Evolutionary conservation across 2,888 invertebrate species (phyloP).

Genomic region (Macrosoma leucophasiata): DNA sequence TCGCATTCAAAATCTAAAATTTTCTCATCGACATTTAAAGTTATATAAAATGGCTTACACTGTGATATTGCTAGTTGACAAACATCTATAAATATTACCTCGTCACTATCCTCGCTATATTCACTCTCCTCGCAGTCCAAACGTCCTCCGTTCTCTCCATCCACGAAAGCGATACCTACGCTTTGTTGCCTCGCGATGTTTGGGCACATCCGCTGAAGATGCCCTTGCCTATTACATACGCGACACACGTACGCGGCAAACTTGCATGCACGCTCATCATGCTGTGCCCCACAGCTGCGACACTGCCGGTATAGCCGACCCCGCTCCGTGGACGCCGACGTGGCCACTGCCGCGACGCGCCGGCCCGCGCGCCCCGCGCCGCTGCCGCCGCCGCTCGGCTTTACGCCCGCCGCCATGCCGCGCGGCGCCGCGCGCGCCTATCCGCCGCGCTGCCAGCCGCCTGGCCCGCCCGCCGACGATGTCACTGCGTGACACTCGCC

Average conservation of each 20-base stretch:
- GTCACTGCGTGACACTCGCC: too few relatives aligned
- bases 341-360: background rate
- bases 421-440: too few relatives aligned
- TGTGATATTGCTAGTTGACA: background rate
- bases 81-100: slow-evolving; percentile 1
- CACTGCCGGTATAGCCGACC: background rate
- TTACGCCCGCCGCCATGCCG: too few relatives aligned
- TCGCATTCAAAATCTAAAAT: slow-evolving; percentile 14
- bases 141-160: too few relatives aligned
- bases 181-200: background rate
- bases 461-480: too few relatives aligned
- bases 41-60: slow-evolving; percentile 1
- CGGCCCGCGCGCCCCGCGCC: background rate
- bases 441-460: too few relatives aligned
- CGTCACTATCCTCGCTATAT: slow-evolving; percentile 3
- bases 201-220: slow-evolving; percentile 2
- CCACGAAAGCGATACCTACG: background rate
- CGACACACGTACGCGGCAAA: slow-evolving; percentile 6
- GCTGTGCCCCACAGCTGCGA: background rate
- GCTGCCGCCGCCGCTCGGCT: too few relatives aligned
- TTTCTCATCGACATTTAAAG: background rate
- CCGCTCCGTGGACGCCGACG: background rate
- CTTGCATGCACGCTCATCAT: background rate
- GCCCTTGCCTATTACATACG: slow-evolving; percentile 1
- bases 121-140: too few relatives aligned